Base-by-base conservation (phyloP, 2,113 vertebrate genomes). In the Peromyscus polionotus region DNA sequence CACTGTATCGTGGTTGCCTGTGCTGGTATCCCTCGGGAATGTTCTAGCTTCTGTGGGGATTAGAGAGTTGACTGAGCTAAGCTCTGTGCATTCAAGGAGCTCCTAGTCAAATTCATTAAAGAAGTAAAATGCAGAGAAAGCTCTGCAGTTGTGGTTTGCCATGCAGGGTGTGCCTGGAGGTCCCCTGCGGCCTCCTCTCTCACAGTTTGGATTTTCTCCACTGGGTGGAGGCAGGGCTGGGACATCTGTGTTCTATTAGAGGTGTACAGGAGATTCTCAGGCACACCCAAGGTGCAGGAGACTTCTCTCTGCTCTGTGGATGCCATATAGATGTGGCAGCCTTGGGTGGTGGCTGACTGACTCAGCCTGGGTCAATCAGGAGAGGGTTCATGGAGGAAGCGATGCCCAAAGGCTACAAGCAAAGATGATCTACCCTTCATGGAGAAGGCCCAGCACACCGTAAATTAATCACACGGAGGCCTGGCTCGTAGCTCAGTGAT, bases 231-330 rank as follows among this genome's bases (percentile, higher is more conserved):
- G 57, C 45, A 83, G 24, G 5, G 7, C 12, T 16, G 67, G 88
- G 61, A 20, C 81, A 80, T 67, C 93, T 92, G 89, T n/a, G 45
- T 75, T 73, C 73, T 54, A 76, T 85, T 85, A 65, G 72, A 81
- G 80, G 24, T 72, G 2, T 68, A 26, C 63, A 39, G 72, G 67
- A 17, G 65, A 26, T 88, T 76, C 87, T 51, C n/a, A 36, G 77
- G 76, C 33, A 80, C 16, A 42, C 11, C 57, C 92, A 31, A 5
- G 17, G 45, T 33, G 7, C 31, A 73, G 59, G 61, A 61, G 75
- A 73, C 65, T 42, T 48, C 33, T 45, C 72, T 59, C 0, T 16
- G 54, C 36, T 5, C 1, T 39, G 45, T 7, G 59, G 77, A 68
- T 39, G 36, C 31, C 61, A 10, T 5, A 0, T 19, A 26, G 54